Base-by-base conservation (phyloP, 2,797 vertebrate species). In the Microctenopoma steveboyesi region DNA sequence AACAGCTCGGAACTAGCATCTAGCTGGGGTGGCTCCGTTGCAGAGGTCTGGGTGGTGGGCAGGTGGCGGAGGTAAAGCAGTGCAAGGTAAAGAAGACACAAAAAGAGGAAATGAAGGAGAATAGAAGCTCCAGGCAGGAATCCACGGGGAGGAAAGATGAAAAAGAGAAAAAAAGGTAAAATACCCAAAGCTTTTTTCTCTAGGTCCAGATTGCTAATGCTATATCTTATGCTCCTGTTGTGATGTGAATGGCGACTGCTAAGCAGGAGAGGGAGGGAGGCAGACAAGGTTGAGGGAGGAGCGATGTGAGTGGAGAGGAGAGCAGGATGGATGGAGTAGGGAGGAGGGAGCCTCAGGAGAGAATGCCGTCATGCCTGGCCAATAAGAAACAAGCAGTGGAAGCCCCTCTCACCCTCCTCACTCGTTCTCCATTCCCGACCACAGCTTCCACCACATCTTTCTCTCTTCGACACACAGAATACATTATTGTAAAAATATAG, bases 341-440 rank as follows among this genome's bases (percentile, higher is more conserved):
- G 83, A 74, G 83, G 76, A 57, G 84, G 89, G 86, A 77, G 87
- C 93, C 96, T 95, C 94, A 0, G 74, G 91, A 93, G 94, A 94
- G 79, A 92, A 95, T 94, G 97, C 90, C 83, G 97, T 98, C 94
- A 99, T 97, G 90, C 84, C 90, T 92, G 94, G 88, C 96, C 97
- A 99, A 98, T 98, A 85, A 93, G 72, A 94, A 88, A 55, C 73
- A 72, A 57, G 78, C 92, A 93, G 95, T 92, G 91, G 88, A 95
- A 91, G 68, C 89, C 86, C 90, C 81, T 89, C 81, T 78, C 58
- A 70, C 65, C 58, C 69, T 80, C 75, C 73, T 80, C 79, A 85
- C 86, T 76, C 83, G 69, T 83, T 88, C 76, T 74, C 62, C 57
- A 60, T 75, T 83, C 57, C 64, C 40, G 12, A 72, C 74, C 68